These are phyloP conservation scores for Quadroppia sp. DNA, from an alignment of 2,888 invertebrate genomes.

Conservation along the genomic window DNA sequence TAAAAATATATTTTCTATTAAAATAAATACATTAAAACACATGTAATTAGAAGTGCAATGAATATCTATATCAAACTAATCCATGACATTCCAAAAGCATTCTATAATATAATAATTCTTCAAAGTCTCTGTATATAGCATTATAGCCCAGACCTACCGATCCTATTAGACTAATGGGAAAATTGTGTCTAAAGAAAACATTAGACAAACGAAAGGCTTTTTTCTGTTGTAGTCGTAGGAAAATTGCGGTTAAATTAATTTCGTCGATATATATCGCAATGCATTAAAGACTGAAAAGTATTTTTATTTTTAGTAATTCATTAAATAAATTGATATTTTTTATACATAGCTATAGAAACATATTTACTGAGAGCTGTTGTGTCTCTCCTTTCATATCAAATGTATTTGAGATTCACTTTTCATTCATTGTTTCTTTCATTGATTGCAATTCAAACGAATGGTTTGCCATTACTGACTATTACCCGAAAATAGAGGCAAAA, in stretches of 20 bases:
- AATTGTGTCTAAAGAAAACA: constrained; percentile 36
- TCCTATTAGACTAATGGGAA: constrained; percentile 37
- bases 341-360: not conserved
- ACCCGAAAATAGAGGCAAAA: not conserved
- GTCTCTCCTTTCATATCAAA: not conserved
- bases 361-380: too few species aligned
- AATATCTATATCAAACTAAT: not conserved
- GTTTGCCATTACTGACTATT: constrained; percentile 25
- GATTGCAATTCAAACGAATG: constrained; percentile 25
- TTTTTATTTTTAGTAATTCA: constrained; percentile 1
- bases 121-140: constrained; percentile 18
- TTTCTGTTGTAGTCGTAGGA: not conserved
- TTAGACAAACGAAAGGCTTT: constrained; percentile 25
- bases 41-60: constrained; percentile 14
- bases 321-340: constrained; percentile 15
- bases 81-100: constrained; percentile 12
- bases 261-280: constrained; percentile 5
- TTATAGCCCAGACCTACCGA: constrained; percentile 18
- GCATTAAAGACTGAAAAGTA: constrained; percentile 8
- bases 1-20: too few species aligned
- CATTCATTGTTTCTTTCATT: constrained; percentile 10
- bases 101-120: constrained; percentile 1
- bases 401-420: not conserved
- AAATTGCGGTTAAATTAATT: constrained; percentile 32
- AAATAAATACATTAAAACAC: too few species aligned